A percentile compares a stretch with the other conserved stretches of the same genome.
Evolutionary conservation across 2,888 invertebrate genomes (phyloP).

Genomic region (Eupithecia exiguata): DNA sequence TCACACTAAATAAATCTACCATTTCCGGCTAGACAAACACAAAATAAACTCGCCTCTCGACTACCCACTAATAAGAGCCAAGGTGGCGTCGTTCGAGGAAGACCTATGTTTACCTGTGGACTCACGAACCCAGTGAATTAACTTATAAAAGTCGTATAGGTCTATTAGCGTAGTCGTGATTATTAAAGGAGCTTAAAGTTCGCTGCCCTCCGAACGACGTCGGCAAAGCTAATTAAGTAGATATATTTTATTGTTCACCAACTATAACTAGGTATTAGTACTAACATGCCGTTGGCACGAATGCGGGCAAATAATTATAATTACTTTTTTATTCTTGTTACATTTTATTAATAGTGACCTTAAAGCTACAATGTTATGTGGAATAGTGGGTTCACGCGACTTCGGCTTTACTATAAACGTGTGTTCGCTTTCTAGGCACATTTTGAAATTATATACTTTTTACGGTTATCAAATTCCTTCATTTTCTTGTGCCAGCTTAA

Average conservation of each 20-base stretch:
- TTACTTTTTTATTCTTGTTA: slow-evolving; percentile 77
- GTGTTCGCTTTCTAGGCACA: background rate
- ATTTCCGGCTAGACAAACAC: too few species aligned
- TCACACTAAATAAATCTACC: too few species aligned
- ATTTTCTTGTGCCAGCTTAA: too few species aligned
- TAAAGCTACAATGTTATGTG: slow-evolving; percentile 42
- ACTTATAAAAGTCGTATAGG: background rate
- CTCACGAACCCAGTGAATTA: background rate
- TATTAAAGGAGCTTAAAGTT: slow-evolving; percentile 49
- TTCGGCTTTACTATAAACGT: background rate
- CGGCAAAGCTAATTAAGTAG: slow-evolving; percentile 73
- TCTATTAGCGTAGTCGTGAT: slow-evolving; percentile 36
- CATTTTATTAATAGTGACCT: slow-evolving; percentile 63
- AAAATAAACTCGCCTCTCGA: too few species aligned
- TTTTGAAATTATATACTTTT: background rate
- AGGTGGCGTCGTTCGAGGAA: too few species aligned
- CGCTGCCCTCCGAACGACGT: slow-evolving; percentile 56
- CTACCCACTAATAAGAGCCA: too few species aligned
- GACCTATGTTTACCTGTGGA: too few species aligned
- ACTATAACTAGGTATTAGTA: slow-evolving; percentile 68
- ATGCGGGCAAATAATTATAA: slow-evolving; percentile 82
- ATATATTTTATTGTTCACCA: slow-evolving; percentile 80
- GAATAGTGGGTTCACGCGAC: slow-evolving; percentile 20
- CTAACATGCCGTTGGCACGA: slow-evolving; percentile 71
- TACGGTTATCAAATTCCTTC: too few species aligned